Percentiles rank a stretch among this genome's conserved stretches.
Evolutionary conservation across 2,113 vertebrate species (phyloP).

Genomic region (Neolamprologus falcicula): DNA sequence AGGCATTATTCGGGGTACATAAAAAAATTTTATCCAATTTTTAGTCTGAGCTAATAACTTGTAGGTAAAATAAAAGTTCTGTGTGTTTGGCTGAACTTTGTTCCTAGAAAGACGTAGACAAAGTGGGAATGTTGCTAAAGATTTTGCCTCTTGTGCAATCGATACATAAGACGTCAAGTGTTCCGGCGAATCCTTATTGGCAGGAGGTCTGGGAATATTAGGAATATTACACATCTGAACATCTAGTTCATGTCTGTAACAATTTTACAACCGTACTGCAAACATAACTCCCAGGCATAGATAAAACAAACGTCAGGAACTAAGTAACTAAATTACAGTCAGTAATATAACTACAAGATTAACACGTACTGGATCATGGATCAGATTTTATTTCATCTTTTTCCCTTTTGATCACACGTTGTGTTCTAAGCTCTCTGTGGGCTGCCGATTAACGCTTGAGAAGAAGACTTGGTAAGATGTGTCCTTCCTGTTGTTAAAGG

Average conservation of each 20-base stretch:
- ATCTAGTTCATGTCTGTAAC: background rate
- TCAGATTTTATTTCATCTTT: background rate
- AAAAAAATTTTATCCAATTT: rapidly evolving
- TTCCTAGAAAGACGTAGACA: background rate
- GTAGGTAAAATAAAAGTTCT: background rate
- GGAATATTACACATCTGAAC: background rate
- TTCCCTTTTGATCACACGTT: background rate
- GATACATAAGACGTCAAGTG: background rate
- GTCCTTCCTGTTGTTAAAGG: background rate
- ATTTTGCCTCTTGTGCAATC: background rate
- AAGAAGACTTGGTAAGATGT: background rate
- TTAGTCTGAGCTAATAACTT: background rate
- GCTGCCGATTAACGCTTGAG: constrained; percentile 1
- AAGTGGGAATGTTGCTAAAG: background rate
- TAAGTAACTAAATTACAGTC: background rate
- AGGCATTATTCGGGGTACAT: background rate
- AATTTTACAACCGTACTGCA: background rate
- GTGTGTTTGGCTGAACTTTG: background rate
- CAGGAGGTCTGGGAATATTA: background rate
- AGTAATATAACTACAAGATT: background rate
- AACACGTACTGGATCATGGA: background rate
- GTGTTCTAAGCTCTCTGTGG: background rate
- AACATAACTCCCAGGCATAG: background rate
- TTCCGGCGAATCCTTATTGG: background rate
- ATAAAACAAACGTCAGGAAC: background rate